These are phyloP conservation scores for Noctilio leporinus DNA, from an alignment of 2,113 vertebrate species.

Conservation along the genomic window DNA sequence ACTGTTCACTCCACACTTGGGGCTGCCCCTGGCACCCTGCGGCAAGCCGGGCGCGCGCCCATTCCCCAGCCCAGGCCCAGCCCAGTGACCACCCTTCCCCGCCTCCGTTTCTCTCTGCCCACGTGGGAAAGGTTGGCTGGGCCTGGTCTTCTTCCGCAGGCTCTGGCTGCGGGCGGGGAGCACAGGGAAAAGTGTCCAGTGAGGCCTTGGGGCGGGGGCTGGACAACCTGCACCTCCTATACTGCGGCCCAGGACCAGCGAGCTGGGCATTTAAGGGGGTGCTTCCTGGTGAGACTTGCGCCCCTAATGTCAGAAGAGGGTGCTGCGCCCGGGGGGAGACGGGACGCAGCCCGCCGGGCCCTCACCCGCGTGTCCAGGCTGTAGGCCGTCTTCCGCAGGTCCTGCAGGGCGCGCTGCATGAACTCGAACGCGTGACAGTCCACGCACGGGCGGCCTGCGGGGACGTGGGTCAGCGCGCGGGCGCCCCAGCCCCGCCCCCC, in stretches of 20 bases:
- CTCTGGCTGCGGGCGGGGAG: accelerated
- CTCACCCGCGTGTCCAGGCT: constrained; percentile 90
- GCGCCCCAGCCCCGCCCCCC: background rate
- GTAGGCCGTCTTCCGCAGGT: constrained; percentile 92
- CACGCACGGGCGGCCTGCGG: constrained; percentile 90
- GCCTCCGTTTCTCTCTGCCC: background rate
- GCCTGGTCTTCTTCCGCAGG: background rate
- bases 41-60: background rate
- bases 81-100: no score
- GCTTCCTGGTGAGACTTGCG: background rate
- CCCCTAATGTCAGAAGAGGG: background rate
- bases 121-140: background rate
- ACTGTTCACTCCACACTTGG: no score
- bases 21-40: background rate
- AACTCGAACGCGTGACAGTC: constrained; percentile 98
- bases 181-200: background rate
- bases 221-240: background rate
- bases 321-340: background rate
- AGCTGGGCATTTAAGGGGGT: background rate
- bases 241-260: no score
- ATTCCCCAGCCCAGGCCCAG: background rate
- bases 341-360: background rate
- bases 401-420: constrained; percentile 97
- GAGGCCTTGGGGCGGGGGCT: background rate
- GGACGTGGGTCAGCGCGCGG: accelerated